These are phyloP conservation scores for Tokudaia tokunoshimensis DNA, from an alignment of 2,797 vertebrate genomes.

Conservation along the genomic window DNA sequence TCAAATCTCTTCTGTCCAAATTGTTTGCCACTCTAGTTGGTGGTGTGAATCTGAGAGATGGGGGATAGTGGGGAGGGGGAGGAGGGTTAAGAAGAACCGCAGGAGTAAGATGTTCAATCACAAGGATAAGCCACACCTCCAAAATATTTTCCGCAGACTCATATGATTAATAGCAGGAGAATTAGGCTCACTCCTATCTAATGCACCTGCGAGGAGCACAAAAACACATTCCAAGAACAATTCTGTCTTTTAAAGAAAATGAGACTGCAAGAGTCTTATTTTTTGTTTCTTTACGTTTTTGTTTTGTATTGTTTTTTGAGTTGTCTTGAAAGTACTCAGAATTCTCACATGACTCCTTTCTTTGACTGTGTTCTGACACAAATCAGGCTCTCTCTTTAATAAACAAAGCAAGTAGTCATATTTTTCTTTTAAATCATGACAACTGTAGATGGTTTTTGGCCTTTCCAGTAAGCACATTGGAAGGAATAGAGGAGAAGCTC, in stretches of 20 bases:
- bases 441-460: background rate
- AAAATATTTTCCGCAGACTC: background rate
- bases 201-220: no score
- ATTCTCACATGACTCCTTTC: background rate
- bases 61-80: background rate
- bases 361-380: background rate
- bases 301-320: background rate
- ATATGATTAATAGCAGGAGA: background rate
- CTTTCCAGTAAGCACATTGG: no score
- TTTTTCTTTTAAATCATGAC: background rate
- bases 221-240: no score
- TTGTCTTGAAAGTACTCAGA: background rate
- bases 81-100: background rate
- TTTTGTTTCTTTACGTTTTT: background rate
- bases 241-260: background rate
- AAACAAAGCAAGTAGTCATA: background rate
- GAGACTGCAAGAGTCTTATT: background rate
- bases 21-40: background rate
- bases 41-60: background rate
- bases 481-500: background rate
- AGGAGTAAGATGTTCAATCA: background rate
- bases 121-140: no score
- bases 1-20: background rate
- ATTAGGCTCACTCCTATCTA: background rate
- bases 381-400: background rate